Evolutionary conservation across 2,113 vertebrate genomes (phyloP).

Genomic region (Lynx canadensis): DNA sequence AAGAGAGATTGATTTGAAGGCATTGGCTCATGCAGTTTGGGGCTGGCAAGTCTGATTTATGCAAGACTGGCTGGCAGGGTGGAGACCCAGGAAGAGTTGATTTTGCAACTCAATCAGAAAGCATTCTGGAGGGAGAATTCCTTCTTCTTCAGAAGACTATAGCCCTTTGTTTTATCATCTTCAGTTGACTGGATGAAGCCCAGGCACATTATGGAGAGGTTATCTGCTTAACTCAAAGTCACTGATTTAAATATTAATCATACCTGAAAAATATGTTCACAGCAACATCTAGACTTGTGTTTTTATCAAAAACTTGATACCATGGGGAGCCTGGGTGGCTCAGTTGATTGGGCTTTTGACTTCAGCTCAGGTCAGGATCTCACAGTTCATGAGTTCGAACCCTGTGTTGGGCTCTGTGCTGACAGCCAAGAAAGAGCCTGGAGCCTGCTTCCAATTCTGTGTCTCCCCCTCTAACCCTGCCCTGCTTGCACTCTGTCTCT

Average conservation of each 20-base stretch:
- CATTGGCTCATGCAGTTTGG: background rate
- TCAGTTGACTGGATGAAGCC: background rate
- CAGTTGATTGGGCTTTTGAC: too few relatives aligned
- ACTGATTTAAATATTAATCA: background rate
- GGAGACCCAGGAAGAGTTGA: background rate
- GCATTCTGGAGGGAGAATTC: background rate
- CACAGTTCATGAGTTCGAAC: too few relatives aligned
- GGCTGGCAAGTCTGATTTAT: background rate
- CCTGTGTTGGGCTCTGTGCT: too few relatives aligned
- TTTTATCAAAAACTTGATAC: background rate
- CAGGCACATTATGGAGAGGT: background rate
- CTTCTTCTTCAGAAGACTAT: background rate
- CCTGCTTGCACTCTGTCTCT: too few relatives aligned
- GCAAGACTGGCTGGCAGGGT: background rate
- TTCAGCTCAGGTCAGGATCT: too few relatives aligned
- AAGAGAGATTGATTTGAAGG: background rate
- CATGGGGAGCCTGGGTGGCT: too few relatives aligned
- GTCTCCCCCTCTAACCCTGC: too few relatives aligned
- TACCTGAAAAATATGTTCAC: background rate
- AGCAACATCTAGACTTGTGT: background rate
- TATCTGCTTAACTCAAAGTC: background rate
- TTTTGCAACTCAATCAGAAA: background rate
- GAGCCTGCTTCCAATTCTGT: too few relatives aligned
- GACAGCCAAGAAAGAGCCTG: too few relatives aligned
- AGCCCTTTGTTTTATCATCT: background rate